Conservation (phyloP, 2,797 vertebrate genomes). For the Chiroxiphia lanceolata region DNA sequence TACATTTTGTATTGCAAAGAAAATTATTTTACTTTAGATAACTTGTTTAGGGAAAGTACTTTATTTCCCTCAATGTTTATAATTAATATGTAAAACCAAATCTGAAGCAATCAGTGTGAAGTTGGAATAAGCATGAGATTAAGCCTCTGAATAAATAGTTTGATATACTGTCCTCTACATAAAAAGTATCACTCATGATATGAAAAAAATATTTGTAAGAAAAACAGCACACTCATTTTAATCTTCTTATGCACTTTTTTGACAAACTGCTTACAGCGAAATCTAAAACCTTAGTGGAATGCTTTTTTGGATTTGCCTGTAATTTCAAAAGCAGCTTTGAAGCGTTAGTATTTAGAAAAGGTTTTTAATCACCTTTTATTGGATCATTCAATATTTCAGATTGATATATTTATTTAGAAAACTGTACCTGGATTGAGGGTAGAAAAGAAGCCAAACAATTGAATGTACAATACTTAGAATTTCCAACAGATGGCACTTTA, state of each 20-base stretch:
- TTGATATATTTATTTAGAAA: background rate
- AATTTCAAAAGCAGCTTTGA: background rate
- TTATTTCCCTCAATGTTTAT: background rate
- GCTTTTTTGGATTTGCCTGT: background rate
- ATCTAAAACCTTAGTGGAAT: background rate
- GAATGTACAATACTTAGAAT: background rate
- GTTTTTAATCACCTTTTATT: background rate
- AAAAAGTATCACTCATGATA: background rate
- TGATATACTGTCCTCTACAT: background rate
- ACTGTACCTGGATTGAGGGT: background rate
- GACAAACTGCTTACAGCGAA: background rate
- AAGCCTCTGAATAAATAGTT: slow-evolving; percentile 1
- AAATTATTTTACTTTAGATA: background rate
- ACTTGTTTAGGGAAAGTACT: background rate
- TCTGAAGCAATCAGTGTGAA: background rate
- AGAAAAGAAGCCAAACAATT: background rate
- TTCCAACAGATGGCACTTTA: slow-evolving; percentile 47
- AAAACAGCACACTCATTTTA: background rate
- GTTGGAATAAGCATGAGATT: background rate
- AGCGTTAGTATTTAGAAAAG: background rate
- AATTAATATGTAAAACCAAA: background rate
- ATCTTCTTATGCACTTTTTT: accelerated
- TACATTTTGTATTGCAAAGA: background rate
- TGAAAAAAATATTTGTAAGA: background rate
- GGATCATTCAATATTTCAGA: background rate